These are phyloP conservation scores for Caradrina clavipalpis DNA, from an alignment of 2,888 invertebrate species.

Conservation along the genomic window DNA sequence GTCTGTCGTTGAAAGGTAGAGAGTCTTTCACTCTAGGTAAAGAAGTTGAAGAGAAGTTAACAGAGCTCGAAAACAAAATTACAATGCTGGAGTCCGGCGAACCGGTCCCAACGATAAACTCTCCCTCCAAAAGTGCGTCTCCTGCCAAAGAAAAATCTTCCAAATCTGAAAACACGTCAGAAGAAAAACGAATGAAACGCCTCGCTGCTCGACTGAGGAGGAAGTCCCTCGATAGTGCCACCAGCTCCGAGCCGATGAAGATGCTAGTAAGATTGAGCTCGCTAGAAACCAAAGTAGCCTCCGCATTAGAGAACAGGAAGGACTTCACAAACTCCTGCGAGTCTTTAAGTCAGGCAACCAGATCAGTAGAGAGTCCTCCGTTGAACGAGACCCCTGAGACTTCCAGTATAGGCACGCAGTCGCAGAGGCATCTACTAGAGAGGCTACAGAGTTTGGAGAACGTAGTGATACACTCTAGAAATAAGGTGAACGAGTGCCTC, in stretches of 20 bases:
- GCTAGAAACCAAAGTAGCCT: conserved; percentile 94
- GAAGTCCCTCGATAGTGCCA: conserved; percentile 95
- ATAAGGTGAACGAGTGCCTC: conserved; percentile 93
- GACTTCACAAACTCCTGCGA: conserved; percentile 91
- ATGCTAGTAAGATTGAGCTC: conserved; percentile 94
- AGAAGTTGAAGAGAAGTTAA: conserved; percentile 96
- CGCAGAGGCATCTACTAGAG: conserved; percentile 90
- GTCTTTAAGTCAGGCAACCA: conserved; percentile 86
- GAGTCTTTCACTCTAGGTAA: conserved; percentile 95
- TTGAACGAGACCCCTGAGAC: conserved; percentile 77
- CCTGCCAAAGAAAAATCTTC: conserved; percentile 90
- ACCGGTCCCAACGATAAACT: conserved; percentile 83
- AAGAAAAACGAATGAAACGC: conserved; percentile 89
- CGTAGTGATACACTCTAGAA: conserved; percentile 92
- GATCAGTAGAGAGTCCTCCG: conserved; percentile 81
- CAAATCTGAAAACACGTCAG: conserved; percentile 86
- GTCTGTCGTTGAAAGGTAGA: conserved; percentile 95
- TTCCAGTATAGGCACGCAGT: conserved; percentile 86
- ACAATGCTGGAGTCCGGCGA: conserved; percentile 91
- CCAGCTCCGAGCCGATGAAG: conserved; percentile 95
- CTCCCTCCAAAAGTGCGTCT: conserved; percentile 89
- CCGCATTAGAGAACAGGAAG: conserved; percentile 87
- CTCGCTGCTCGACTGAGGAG: conserved; percentile 92
- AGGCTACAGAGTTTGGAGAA: conserved; percentile 92
- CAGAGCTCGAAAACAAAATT: conserved; percentile 95